phyloP scores from a whole-genome alignment of 1,140 invertebrate species.

The Odontomachus brunneus region DNA sequence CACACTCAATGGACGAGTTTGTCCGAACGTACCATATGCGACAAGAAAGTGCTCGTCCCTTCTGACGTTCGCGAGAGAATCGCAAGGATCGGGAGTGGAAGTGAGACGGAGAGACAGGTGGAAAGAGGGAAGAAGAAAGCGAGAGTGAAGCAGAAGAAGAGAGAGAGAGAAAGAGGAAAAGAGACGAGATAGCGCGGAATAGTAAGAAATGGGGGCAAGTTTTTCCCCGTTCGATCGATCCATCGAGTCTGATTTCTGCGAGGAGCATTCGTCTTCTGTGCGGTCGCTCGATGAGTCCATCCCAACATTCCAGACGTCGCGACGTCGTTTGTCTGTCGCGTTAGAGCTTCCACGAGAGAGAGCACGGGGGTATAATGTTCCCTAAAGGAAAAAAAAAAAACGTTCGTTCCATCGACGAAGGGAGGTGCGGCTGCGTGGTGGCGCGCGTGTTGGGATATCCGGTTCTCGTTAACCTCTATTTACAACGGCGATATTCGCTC shows the following conservation, averaged over 20 bases:
- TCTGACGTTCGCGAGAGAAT: constrained; percentile 28
- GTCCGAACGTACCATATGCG: constrained; percentile 20
- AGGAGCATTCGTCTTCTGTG: constrained; percentile 50
- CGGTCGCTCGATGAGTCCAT: constrained; percentile 59
- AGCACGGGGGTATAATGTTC: constrained; percentile 37
- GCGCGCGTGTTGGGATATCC: neutral
- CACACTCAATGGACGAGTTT: constrained; percentile 43
- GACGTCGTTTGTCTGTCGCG: constrained; percentile 57
- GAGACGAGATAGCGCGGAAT: constrained; percentile 6
- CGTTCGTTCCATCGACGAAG: constrained; percentile 7
- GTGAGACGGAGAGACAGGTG: neutral
- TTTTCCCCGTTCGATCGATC: constrained; percentile 55
- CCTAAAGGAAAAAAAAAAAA: constrained; percentile 31
- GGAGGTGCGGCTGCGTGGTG: neutral
- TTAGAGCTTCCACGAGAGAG: constrained; percentile 40
- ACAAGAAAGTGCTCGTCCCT: constrained; percentile 36
- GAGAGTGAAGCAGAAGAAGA: neutral
- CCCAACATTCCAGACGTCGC: constrained; percentile 54
- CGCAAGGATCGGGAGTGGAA: constrained; percentile 15
- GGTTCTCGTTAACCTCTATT: neutral
- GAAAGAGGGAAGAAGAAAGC: neutral
- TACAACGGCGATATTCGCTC: neutral
- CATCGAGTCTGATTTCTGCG: constrained; percentile 59
- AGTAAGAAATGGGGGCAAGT: constrained; percentile 52
- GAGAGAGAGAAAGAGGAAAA: neutral